Evolutionary conservation across 2,888 invertebrate genomes (phyloP).

Genomic region (Gymnosoma rotundatum): DNA sequence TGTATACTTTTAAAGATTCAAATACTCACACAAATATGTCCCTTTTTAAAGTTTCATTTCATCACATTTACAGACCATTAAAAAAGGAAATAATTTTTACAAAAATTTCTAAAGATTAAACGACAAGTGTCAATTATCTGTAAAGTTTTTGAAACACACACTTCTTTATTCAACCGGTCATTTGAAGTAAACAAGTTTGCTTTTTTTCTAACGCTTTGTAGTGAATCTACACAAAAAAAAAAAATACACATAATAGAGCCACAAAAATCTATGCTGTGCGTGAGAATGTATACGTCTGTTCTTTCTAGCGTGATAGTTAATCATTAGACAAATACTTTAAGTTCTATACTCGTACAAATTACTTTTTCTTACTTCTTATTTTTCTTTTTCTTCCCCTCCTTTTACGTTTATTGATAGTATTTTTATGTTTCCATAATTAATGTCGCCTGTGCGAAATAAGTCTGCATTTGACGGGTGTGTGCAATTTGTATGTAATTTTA

Average conservation of each 20-base stretch:
- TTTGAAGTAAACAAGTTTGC: slow-evolving; percentile 26
- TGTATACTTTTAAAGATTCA: neutral
- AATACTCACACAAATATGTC: neutral
- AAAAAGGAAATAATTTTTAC: slow-evolving; percentile 32
- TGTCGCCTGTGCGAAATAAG: slow-evolving; percentile 45
- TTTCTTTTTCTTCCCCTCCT: neutral
- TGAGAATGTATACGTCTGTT: slow-evolving; percentile 31
- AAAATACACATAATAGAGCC: slow-evolving; percentile 19
- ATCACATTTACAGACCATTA: slow-evolving; percentile 46
- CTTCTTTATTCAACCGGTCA: neutral
- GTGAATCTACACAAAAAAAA: neutral
- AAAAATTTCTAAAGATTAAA: slow-evolving; percentile 57
- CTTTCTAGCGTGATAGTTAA: slow-evolving; percentile 58
- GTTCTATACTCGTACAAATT: slow-evolving; percentile 34
- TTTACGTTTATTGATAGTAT: neutral
- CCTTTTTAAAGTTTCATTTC: slow-evolving; percentile 51
- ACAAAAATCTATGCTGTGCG: neutral
- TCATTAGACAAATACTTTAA: slow-evolving; percentile 49
- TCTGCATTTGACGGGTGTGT: slow-evolving; percentile 63
- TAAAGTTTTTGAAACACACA: neutral
- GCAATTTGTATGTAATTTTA: slow-evolving; percentile 69
- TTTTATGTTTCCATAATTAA: slow-evolving; percentile 41
- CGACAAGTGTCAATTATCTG: slow-evolving; percentile 61
- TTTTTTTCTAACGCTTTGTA: slow-evolving; percentile 34
- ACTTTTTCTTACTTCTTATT: neutral